Base-by-base conservation (phyloP, 2,888 invertebrate species). In the Drosophila borealis region DNA sequence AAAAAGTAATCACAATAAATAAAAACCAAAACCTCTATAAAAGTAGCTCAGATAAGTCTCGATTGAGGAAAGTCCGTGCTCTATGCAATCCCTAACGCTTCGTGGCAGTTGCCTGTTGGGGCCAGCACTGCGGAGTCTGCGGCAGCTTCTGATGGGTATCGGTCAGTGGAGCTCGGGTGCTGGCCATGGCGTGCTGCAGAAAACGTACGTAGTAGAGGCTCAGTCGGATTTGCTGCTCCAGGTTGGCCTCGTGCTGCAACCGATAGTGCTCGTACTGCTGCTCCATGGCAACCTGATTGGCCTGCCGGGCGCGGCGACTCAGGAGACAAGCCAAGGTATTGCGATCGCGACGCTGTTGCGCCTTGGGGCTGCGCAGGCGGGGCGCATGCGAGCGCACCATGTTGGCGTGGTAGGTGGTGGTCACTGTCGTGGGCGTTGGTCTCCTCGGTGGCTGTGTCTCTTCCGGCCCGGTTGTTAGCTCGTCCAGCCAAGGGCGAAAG, bases 271-370 rank as follows among this genome's bases (percentile, higher is more conserved):
- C 59, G 61, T 78, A 87, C 49, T 90, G 81, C 36, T 87, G 80
- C 41, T 88, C 85, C 39, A 81, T 45, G 14, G 70, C 71, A 4
- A 65, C 25, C 13, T 88, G 70, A 45, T 86, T 75, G 37, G 80
- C 78, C 62, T 89, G 80, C 10, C 81, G 66, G 4, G 79, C 69
- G 3, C 88, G 75, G 0, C 86, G 82, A 34, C 78, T 84, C 11
- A 78, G 66, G 0, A 84, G 72, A 19, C 83, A 81, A 4, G 82
- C 83, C 37, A 81, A 19, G 0, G 89, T 88, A 46, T 90, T 88
- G 34, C 82, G 86, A 57, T 88, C 78, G 1, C 88, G 86, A 13
- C 81, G 82, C 54, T 82, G 71, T 33, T 89, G 90, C 42, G 84
- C 88, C 66, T 85, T 81, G 6, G 76, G 66, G 45, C 72, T 81